These are phyloP conservation scores for Leptobrachium ailaonicum DNA, from an alignment of 2,113 vertebrate species.

Conservation along the genomic window DNA sequence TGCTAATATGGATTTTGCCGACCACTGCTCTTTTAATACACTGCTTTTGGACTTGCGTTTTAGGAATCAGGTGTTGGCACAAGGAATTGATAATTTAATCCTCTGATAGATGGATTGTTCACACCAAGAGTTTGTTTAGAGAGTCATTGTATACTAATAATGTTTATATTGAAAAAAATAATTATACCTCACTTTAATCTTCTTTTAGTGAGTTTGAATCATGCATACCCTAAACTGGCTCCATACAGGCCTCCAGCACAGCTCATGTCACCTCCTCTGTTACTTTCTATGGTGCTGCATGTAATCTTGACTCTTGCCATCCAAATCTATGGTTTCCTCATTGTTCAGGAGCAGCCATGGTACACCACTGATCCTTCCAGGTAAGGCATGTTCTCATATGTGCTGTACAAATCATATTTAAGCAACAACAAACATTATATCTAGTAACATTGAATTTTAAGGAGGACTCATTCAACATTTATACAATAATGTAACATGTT, in stretches of 20 bases:
- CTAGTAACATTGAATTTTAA: too few species aligned
- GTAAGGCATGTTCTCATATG: constrained; percentile 1
- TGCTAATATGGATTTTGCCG: too few species aligned
- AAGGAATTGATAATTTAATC: not conserved
- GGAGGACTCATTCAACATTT: too few species aligned
- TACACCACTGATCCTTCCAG: constrained; percentile 51
- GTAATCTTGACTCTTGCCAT: constrained; percentile 68
- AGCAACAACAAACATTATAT: too few species aligned
- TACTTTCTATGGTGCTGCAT: constrained; percentile 73
- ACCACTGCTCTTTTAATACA: too few species aligned
- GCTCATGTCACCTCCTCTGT: constrained; percentile 70
- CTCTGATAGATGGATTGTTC: too few species aligned
- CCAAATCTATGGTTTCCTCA: constrained; percentile 66
- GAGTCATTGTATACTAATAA: too few species aligned
- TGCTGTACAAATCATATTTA: not conserved
- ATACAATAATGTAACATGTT: too few species aligned
- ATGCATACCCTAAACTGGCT: constrained; percentile 69
- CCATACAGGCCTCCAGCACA: constrained; percentile 69
- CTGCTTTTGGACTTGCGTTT: too few species aligned
- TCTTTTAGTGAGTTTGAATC: constrained; percentile 73
- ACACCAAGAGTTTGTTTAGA: too few species aligned
- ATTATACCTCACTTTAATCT: not conserved
- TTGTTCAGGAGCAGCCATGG: constrained; percentile 75
- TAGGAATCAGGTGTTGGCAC: too few species aligned
- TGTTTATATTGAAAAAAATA: not conserved